phyloP scores from a whole-genome alignment of 2,797 vertebrate species.

The Echiichthys vipera region DNA sequence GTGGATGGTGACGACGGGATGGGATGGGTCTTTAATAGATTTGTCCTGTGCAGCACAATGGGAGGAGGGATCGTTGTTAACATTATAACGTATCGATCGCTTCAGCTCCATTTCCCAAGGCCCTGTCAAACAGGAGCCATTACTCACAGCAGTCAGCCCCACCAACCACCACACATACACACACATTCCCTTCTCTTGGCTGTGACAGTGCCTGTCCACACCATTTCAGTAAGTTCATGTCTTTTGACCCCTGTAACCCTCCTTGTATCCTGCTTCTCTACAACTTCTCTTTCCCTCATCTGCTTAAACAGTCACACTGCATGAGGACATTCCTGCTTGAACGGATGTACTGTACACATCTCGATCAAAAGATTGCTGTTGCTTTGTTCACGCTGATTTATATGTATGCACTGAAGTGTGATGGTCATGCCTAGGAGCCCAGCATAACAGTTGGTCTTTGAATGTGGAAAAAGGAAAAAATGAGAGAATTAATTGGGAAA shows the following conservation, averaged over 20 bases:
- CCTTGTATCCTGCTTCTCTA: conserved; percentile 16
- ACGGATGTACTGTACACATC: neutral
- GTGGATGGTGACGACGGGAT: conserved; percentile 65
- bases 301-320: conserved; percentile 15
- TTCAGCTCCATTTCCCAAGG: conserved; percentile 79
- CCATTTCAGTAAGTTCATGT: conserved; percentile 49
- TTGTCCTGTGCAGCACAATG: conserved; percentile 79
- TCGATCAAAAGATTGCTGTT: neutral
- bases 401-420: conserved; percentile 15
- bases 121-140: conserved; percentile 78
- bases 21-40: conserved; percentile 80
- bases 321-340: conserved; percentile 14
- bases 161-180: conserved; percentile 27
- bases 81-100: conserved; percentile 86
- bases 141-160: conserved; percentile 77
- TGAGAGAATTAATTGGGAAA: conserved; percentile 26
- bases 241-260: conserved; percentile 47
- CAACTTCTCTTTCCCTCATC: conserved; percentile 40
- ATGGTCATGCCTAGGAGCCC: conserved; percentile 14
- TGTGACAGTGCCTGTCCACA: conserved; percentile 66
- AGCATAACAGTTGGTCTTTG: neutral
- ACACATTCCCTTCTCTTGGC: conserved; percentile 18
- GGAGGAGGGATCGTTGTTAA: conserved; percentile 81
- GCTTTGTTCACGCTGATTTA: conserved; percentile 29
- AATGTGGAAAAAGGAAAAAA: conserved; percentile 15